A percentile compares a stretch with the other conserved stretches of the same genome.
Conservation (phyloP, 2,888 invertebrate genomes). For the Oxytorus armatus region DNA sequence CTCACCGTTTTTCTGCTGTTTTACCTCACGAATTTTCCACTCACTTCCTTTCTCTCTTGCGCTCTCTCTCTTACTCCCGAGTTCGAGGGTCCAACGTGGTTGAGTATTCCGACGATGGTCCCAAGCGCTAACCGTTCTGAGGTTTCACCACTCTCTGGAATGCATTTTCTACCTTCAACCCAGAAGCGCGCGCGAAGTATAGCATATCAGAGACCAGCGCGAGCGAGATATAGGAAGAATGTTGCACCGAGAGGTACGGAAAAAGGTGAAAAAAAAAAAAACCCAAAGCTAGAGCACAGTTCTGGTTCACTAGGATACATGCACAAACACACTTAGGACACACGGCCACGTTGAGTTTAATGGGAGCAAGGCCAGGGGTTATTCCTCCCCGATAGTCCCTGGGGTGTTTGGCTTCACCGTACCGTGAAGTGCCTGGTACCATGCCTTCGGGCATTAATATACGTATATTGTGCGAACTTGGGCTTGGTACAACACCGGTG, state of each 20-base stretch:
- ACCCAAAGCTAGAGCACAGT: constrained; percentile 13
- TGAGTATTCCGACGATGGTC: constrained; percentile 13
- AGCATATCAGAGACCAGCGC: constrained; percentile 15
- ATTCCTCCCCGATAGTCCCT: constrained; percentile 68
- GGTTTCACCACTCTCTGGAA: constrained; percentile 53
- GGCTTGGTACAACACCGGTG: constrained; percentile 50
- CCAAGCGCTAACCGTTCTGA: not conserved
- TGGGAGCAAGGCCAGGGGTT: constrained; percentile 71
- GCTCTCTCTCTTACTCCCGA: too few relatives aligned
- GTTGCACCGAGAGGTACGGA: constrained; percentile 17
- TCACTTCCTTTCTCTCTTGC: constrained; percentile 10
- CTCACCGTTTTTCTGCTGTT: constrained; percentile 19
- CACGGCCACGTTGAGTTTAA: constrained; percentile 65
- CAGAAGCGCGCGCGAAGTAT: constrained; percentile 66
- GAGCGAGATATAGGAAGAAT: constrained; percentile 11
- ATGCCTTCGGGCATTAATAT: constrained; percentile 72
- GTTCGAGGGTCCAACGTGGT: constrained; percentile 51
- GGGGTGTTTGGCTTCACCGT: constrained; percentile 47
- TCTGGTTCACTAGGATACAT: constrained; percentile 19
- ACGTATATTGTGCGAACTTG: constrained; percentile 62
- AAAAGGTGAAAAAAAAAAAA: constrained; percentile 31
- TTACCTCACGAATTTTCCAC: not conserved
- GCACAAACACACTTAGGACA: constrained; percentile 39
- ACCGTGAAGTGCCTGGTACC: constrained; percentile 42
- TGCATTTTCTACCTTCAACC: constrained; percentile 69